Conservation (phyloP, 1,140 invertebrate species). For the Elymnias hypermnestra region DNA sequence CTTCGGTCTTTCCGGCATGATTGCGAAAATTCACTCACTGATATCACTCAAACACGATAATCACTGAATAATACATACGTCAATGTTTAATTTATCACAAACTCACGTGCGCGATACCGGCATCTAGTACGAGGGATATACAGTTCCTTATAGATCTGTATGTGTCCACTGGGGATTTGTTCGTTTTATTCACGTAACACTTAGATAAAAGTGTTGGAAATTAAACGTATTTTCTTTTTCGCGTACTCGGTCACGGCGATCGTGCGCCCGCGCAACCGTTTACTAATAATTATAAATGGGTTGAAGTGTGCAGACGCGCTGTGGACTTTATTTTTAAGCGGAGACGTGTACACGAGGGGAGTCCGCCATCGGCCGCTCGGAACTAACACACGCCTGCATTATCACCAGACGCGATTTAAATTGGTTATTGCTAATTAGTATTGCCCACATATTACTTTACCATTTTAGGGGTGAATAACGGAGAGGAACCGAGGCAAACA, state of each 20-base stretch:
- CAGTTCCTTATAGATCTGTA: slow-evolving; percentile 25
- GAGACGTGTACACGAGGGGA: slow-evolving; percentile 60
- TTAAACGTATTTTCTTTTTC: slow-evolving; percentile 43
- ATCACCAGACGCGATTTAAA: slow-evolving; percentile 55
- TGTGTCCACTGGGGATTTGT: too few relatives aligned
- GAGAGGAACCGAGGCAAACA: slow-evolving; percentile 49
- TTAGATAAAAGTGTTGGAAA: slow-evolving; percentile 7
- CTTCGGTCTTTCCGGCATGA: slow-evolving; percentile 64
- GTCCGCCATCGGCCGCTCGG: slow-evolving; percentile 40
- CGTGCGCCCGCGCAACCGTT: slow-evolving; percentile 63
- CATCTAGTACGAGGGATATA: slow-evolving; percentile 47
- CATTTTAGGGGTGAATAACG: slow-evolving; percentile 62
- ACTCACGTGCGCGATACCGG: slow-evolving; percentile 38
- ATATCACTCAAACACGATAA: slow-evolving; percentile 54
- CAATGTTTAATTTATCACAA: slow-evolving; percentile 33
- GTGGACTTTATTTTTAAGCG: slow-evolving; percentile 73
- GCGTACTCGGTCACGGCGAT: slow-evolving; percentile 56
- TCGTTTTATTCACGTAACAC: slow-evolving; percentile 13
- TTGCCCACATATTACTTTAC: slow-evolving; percentile 51
- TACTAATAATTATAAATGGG: slow-evolving; percentile 75
- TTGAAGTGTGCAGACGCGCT: slow-evolving; percentile 66
- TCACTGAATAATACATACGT: slow-evolving; percentile 36
- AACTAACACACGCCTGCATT: slow-evolving; percentile 45
- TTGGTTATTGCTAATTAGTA: slow-evolving; percentile 67
- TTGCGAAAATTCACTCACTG: slow-evolving; percentile 36